phyloP scores from a whole-genome alignment of 2,797 vertebrate species.

The Helicolenus hilgendorfi region DNA sequence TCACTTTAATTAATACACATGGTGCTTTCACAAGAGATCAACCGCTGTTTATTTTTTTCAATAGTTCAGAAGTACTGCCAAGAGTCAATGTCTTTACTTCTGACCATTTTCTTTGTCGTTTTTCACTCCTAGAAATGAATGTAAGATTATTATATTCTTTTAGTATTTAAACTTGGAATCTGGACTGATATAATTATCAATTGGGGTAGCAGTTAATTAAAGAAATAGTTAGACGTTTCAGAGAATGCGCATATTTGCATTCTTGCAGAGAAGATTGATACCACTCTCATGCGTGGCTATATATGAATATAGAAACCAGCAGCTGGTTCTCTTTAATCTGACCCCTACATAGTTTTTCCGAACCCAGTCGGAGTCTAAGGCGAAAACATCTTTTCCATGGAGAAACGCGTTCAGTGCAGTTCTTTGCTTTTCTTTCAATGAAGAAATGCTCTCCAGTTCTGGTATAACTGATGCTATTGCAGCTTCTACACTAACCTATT shows the following conservation, averaged over 20 bases:
- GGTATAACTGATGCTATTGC: too few relatives aligned
- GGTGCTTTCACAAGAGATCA: neutral
- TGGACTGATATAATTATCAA: neutral
- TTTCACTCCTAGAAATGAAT: neutral
- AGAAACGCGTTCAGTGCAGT: too few relatives aligned
- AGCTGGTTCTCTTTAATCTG: too few relatives aligned
- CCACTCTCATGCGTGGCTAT: too few relatives aligned
- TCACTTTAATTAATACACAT: neutral
- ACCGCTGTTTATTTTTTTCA: neutral
- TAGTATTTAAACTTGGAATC: neutral
- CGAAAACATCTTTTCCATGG: too few relatives aligned
- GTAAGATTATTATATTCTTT: neutral
- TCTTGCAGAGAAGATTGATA: neutral
- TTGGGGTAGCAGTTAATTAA: neutral
- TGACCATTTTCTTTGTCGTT: neutral
- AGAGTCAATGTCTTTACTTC: neutral
- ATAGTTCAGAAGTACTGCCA: neutral
- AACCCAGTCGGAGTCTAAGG: too few relatives aligned
- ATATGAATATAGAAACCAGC: too few relatives aligned
- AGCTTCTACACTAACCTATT: too few relatives aligned
- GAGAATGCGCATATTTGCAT: neutral
- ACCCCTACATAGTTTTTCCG: too few relatives aligned
- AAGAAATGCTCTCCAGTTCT: too few relatives aligned
- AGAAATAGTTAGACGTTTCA: neutral
- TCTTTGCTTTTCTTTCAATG: too few relatives aligned